These are phyloP conservation scores for Glaucidium brasilianum DNA, from an alignment of 2,113 vertebrate genomes.

Conservation along the genomic window DNA sequence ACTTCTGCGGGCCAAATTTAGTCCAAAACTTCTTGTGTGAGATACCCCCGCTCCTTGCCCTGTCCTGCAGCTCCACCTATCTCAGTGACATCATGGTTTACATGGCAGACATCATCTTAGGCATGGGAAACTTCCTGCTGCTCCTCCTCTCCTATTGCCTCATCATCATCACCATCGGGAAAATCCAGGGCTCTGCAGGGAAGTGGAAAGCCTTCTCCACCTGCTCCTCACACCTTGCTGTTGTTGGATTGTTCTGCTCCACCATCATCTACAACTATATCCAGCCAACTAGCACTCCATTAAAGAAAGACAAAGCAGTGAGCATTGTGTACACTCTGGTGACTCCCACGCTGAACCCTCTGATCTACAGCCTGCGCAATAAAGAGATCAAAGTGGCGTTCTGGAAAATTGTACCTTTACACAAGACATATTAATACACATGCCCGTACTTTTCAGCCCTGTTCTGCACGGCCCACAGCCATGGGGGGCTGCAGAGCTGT, in stretches of 20 bases:
- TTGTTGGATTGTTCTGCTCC: conserved; percentile 29
- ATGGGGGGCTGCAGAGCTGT: too few relatives aligned
- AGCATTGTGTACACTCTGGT: conserved; percentile 12
- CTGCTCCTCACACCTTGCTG: not conserved
- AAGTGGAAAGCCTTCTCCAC: not conserved
- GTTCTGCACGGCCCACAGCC: not conserved
- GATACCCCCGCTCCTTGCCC: not conserved
- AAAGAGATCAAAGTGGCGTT: conserved; percentile 14
- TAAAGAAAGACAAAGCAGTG: conserved; percentile 1
- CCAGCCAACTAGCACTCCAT: not conserved
- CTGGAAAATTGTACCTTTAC: not conserved
- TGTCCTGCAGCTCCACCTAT: not conserved
- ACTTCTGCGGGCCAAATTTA: not conserved
- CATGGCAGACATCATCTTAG: not conserved
- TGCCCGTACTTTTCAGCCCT: not conserved
- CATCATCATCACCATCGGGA: not conserved
- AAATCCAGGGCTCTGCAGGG: not conserved
- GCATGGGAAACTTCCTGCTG: not conserved
- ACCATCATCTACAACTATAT: conserved; percentile 56
- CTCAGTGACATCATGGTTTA: not conserved
- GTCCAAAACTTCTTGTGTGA: not conserved
- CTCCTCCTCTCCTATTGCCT: not conserved
- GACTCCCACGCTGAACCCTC: not conserved
- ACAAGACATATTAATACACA: not conserved
- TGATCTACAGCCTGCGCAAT: conserved; percentile 46